Evolutionary conservation across 1,140 invertebrate species (phyloP).

Genomic region (Metaphire vulgaris): DNA sequence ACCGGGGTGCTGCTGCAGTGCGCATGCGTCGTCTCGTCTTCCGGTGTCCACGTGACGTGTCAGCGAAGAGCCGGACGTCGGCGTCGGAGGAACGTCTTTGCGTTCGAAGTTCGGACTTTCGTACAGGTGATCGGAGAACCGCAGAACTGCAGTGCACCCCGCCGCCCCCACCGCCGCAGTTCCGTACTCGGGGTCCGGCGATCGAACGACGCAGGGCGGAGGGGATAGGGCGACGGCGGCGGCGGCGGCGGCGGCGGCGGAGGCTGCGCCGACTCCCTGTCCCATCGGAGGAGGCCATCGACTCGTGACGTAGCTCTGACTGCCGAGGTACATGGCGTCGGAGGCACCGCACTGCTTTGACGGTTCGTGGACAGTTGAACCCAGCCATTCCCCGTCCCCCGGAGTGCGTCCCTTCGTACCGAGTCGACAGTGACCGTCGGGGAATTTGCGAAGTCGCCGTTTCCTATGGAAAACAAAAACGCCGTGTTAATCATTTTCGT

Average conservation of each 20-base stretch:
- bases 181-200: not conserved
- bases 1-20: not conserved
- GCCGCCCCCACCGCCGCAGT: too few relatives aligned
- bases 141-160: not conserved
- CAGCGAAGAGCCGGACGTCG: not conserved
- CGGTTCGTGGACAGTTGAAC: too few relatives aligned
- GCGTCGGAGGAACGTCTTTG: not conserved
- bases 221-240: not conserved
- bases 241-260: too few relatives aligned
- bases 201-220: not conserved
- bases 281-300: not conserved
- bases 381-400: too few relatives aligned
- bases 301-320: not conserved
- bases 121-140: not conserved
- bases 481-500: too few relatives aligned
- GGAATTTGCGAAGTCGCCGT: too few relatives aligned
- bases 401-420: too few relatives aligned
- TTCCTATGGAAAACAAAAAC: too few relatives aligned
- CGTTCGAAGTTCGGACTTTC: not conserved
- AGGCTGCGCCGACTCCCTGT: too few relatives aligned
- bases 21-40: not conserved
- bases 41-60: not conserved
- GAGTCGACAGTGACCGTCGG: too few relatives aligned
- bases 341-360: too few relatives aligned
- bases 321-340: not conserved